Conservation (phyloP, 2,888 invertebrate genomes). For the Athalia circularis region DNA sequence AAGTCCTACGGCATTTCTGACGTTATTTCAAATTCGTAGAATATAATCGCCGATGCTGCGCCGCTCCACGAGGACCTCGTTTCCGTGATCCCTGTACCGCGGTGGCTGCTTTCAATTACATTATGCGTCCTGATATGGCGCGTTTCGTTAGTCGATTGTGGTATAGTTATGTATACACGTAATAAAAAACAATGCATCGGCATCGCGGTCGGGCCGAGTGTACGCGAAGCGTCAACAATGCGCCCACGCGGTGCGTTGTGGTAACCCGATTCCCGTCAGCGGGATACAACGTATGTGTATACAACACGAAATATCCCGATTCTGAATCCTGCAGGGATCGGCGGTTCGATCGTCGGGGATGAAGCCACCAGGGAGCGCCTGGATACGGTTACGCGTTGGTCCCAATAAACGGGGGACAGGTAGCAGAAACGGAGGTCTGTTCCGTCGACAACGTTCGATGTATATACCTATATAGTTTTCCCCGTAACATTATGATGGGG, state of each 20-base stretch:
- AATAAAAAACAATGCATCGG: constrained; percentile 10
- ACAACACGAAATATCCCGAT: not conserved
- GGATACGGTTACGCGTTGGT: constrained; percentile 46
- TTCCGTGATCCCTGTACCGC: too few species aligned
- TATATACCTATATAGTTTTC: too few species aligned
- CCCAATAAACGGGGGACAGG: constrained; percentile 48
- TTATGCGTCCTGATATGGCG: too few species aligned
- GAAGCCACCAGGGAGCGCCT: constrained; percentile 43
- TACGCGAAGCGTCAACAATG: constrained; percentile 24
- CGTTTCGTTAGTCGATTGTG: not conserved
- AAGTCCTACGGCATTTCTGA: too few species aligned
- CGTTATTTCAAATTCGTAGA: too few species aligned
- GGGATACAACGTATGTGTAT: not conserved
- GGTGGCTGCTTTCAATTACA: not conserved
- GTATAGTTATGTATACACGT: not conserved
- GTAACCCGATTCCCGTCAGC: constrained; percentile 44
- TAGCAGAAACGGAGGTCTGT: constrained; percentile 35
- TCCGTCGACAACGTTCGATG: not conserved
- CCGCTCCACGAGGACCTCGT: too few species aligned
- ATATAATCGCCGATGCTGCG: too few species aligned
- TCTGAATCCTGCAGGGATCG: constrained; percentile 13
- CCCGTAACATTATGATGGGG: too few species aligned
- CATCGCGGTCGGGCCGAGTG: constrained; percentile 9
- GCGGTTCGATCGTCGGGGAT: constrained; percentile 14
- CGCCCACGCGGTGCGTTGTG: constrained; percentile 42